Evolutionary conservation across 1,140 invertebrate species (phyloP).

Genomic region (Solen grandis): DNA sequence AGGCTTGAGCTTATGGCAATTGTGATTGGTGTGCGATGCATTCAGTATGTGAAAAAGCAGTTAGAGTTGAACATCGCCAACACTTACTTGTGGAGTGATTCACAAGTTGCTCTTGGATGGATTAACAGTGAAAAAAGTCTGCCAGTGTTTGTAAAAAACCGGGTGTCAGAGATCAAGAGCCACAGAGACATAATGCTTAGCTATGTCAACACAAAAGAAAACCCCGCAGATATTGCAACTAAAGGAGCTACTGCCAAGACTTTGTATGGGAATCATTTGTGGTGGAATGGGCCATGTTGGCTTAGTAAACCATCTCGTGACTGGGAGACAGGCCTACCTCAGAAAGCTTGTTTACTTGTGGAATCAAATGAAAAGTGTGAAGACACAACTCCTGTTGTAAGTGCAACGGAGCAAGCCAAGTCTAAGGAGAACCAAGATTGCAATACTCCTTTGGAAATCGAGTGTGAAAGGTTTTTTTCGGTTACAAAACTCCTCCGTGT

Average conservation of each 20-base stretch:
- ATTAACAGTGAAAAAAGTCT: not conserved
- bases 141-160: constrained; percentile 27
- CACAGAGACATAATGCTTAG: not conserved
- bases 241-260: too few species aligned
- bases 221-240: too few species aligned
- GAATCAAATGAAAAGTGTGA: not conserved
- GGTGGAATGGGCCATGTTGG: too few species aligned
- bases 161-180: constrained; percentile 26
- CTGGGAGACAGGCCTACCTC: too few species aligned
- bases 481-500: constrained; percentile 27
- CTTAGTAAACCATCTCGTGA: too few species aligned
- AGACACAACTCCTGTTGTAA: too few species aligned
- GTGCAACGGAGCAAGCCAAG: too few species aligned
- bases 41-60: not conserved
- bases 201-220: constrained; percentile 17
- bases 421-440: too few species aligned
- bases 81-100: not conserved
- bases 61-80: not conserved
- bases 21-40: not conserved
- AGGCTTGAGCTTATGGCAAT: not conserved
- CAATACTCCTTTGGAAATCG: not conserved
- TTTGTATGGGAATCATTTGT: too few species aligned
- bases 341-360: too few species aligned
- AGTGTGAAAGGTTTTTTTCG: constrained; percentile 21
- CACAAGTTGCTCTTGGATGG: constrained; percentile 2